Percentiles rank a stretch among this genome's conserved stretches.
Evolutionary conservation across 2,888 invertebrate genomes (phyloP).

Genomic region (Noctua janthina): DNA sequence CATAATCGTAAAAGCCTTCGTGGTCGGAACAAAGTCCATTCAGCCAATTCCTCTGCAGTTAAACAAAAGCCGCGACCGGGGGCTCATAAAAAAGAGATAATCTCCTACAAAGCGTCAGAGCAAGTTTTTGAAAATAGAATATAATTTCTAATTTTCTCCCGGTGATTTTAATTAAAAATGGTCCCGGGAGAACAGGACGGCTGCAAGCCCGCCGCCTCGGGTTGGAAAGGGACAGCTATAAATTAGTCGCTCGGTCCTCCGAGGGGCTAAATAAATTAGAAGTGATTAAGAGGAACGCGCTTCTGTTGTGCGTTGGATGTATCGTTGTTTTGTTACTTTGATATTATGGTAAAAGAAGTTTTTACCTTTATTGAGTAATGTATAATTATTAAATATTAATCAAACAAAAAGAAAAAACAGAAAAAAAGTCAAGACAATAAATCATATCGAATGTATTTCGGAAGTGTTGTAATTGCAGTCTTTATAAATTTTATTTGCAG

Average conservation of each 20-base stretch:
- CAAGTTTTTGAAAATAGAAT: constrained; percentile 91
- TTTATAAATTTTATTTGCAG: constrained; percentile 55
- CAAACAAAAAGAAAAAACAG: not conserved
- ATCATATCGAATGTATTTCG: constrained; percentile 40
- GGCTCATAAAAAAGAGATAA: constrained; percentile 90
- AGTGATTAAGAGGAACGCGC: constrained; percentile 90
- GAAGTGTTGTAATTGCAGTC: constrained; percentile 63
- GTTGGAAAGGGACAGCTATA: constrained; percentile 86
- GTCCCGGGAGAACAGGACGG: constrained; percentile 87
- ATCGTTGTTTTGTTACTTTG: constrained; percentile 83
- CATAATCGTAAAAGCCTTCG: constrained; percentile 82
- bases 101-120: constrained; percentile 89
- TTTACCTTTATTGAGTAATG: constrained; percentile 64
- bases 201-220: constrained; percentile 74
- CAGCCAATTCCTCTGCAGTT: constrained; percentile 87
- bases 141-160: constrained; percentile 90
- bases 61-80: constrained; percentile 87
- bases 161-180: constrained; percentile 91
- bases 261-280: constrained; percentile 90
- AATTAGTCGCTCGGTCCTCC: constrained; percentile 86
- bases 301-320: constrained; percentile 84
- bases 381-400: constrained; percentile 15
- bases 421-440: constrained; percentile 26
- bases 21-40: constrained; percentile 83
- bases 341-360: constrained; percentile 71